phyloP scores from a whole-genome alignment of 2,113 vertebrate genomes.

The Coryphaenoides rupestris region DNA sequence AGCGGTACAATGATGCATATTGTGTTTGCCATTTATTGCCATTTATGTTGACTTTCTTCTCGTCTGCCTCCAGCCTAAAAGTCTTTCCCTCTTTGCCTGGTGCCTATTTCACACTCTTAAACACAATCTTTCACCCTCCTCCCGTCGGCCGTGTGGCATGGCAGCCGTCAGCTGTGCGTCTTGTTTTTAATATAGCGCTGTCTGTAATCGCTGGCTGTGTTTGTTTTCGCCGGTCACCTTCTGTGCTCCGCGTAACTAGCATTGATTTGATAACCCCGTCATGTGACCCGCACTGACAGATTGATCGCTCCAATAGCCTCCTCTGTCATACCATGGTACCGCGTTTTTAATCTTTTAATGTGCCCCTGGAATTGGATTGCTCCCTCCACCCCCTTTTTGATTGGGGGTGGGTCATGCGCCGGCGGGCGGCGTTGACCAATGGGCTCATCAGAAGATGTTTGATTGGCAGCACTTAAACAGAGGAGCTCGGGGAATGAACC shows the following conservation, averaged over 20 bases:
- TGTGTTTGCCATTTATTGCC: too few relatives aligned
- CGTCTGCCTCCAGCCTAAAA: too few relatives aligned
- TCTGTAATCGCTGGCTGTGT: slow-evolving; percentile 33
- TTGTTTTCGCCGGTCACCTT: slow-evolving; percentile 45
- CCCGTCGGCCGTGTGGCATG: too few relatives aligned
- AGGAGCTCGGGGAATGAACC: slow-evolving; percentile 33
- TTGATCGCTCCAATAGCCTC: slow-evolving; percentile 40
- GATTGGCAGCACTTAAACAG: slow-evolving; percentile 25
- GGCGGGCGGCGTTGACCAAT: slow-evolving; percentile 38
- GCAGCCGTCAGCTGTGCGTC: slow-evolving; percentile 4
- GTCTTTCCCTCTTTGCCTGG: too few relatives aligned
- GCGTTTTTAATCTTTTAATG: slow-evolving; percentile 58
- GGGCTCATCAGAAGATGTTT: slow-evolving; percentile 6
- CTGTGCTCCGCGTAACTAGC: slow-evolving; percentile 49
- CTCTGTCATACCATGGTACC: slow-evolving; percentile 36
- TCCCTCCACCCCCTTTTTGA: slow-evolving; percentile 26
- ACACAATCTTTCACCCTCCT: too few relatives aligned
- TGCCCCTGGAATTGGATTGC: slow-evolving; percentile 49
- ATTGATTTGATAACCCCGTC: slow-evolving; percentile 47
- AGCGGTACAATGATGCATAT: too few relatives aligned
- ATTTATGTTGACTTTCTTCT: too few relatives aligned
- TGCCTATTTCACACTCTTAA: too few relatives aligned
- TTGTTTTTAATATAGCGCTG: not conserved
- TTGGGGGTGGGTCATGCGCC: slow-evolving; percentile 24
- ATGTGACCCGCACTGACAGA: slow-evolving; percentile 48